These are phyloP conservation scores for Parambassis ranga DNA, from an alignment of 2,797 vertebrate species.

Conservation along the genomic window DNA sequence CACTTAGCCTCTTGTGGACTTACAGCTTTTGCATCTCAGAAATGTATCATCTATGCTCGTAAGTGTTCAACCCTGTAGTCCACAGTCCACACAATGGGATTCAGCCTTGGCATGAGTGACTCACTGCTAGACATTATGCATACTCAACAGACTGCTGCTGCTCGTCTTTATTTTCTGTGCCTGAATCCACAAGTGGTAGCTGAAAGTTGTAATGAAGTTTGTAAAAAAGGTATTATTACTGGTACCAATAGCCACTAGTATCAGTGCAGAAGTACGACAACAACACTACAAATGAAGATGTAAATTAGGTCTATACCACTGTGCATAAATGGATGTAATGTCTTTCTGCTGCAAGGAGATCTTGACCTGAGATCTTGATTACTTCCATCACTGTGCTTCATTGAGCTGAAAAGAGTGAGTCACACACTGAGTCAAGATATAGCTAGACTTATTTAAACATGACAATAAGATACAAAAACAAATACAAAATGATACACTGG, in stretches of 20 bases:
- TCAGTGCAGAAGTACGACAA: background rate
- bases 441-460: background rate
- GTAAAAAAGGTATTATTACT: background rate
- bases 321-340: conserved; percentile 11
- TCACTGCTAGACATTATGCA: conserved; percentile 34
- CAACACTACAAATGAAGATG: background rate
- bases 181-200: conserved; percentile 3
- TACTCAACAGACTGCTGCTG: conserved; percentile 13
- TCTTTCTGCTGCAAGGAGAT: conserved; percentile 8
- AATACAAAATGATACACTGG: no score
- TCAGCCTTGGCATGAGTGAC: conserved; percentile 47
- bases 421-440: background rate
- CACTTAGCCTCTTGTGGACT: conserved; percentile 46
- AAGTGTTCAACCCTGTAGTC: conserved; percentile 39
- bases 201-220: background rate
- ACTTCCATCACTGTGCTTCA: conserved; percentile 2
- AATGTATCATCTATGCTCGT: conserved; percentile 43
- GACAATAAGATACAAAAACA: background rate
- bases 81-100: conserved; percentile 47
- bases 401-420: background rate
- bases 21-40: conserved; percentile 31
- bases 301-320: background rate
- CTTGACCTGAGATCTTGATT: no score
- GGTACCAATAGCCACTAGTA: background rate
- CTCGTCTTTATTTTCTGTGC: conserved; percentile 30